Base-by-base conservation (phyloP, 2,888 invertebrate species). In the Itoplectis maculator region DNA sequence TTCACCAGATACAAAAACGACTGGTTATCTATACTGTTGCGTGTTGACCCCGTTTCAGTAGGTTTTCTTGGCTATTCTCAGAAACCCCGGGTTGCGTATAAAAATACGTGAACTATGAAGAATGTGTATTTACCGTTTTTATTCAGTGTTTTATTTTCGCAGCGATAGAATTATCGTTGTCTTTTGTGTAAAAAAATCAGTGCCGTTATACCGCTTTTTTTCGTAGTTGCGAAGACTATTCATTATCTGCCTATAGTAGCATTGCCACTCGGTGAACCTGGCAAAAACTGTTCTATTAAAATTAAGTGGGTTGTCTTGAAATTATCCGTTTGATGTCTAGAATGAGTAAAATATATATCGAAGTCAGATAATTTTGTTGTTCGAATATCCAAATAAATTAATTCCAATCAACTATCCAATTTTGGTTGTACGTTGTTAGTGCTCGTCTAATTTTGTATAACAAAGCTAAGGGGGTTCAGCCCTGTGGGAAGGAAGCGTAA, bases 211-310 rank as follows among this genome's bases (percentile, higher is more conserved):
- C 9, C 11, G 5, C 13, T 51, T 54, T 54, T 23, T n/a, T n/a
- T 23, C 54, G 54, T 23, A 23, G 54, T 54, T 54, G 23, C 54
- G 23, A 54, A 54, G 23, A 54, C 8, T 13, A 23, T 54, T 54
- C 13, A 54, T 54, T 54, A 54, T 18, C 51, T 51, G 51, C 13
- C 23, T 23, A n/a, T n/a, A 20, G 20, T 20, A 23, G 23, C 23
- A 13, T 54, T 23, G 51, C 20, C 20, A 20, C 1, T 20, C 54
- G 23, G n/a, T 4, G 11, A 23, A 54, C 23, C 9, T 20, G 7
- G 51, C 51, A 51, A 49, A 49, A 49, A 49, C 5, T 15, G 20
- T 51, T 8, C 49, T 51, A 51, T 51, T 51, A 51, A 51, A 18
- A 18, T 51, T 51, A 51, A 51, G 9, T 51, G 18, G 49, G 49